Percentiles rank a stretch among this genome's conserved stretches.
Conservation (phyloP, 2,797 vertebrate genomes). For the Aplochiton taeniatus region DNA sequence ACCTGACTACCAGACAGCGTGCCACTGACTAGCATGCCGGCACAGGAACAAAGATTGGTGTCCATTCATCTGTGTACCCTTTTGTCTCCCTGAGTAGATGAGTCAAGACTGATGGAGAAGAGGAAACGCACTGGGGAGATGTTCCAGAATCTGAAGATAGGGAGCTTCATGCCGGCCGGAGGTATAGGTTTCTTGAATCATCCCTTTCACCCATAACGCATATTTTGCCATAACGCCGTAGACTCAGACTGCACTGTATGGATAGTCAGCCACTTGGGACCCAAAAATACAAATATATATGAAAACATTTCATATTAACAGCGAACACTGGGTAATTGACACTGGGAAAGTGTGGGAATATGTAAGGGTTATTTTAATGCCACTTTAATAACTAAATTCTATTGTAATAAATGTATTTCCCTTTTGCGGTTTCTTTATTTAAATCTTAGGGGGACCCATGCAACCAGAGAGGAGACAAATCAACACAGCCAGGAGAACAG, state of each 20-base stretch:
- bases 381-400: neutral
- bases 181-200: constrained; percentile 41
- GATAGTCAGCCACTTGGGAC: no score
- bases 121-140: constrained; percentile 86
- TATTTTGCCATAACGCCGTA: neutral
- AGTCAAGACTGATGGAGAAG: constrained; percentile 86
- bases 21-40: no score
- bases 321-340: no score
- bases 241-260: no score
- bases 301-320: neutral
- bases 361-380: neutral
- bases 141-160: constrained; percentile 84
- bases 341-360: neutral
- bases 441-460: constrained; percentile 21
- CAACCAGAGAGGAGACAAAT: constrained; percentile 59
- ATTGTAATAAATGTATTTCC: neutral
- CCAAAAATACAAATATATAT: no score
- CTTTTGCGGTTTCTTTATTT: neutral
- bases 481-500: constrained; percentile 52
- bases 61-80: neutral
- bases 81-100: constrained; percentile 68
- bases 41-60: no score
- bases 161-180: constrained; percentile 71
- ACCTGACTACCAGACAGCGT: neutral
- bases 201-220: neutral